phyloP scores from a whole-genome alignment of 23 tunicate genomes.

The Botrylloides violaceus region DNA sequence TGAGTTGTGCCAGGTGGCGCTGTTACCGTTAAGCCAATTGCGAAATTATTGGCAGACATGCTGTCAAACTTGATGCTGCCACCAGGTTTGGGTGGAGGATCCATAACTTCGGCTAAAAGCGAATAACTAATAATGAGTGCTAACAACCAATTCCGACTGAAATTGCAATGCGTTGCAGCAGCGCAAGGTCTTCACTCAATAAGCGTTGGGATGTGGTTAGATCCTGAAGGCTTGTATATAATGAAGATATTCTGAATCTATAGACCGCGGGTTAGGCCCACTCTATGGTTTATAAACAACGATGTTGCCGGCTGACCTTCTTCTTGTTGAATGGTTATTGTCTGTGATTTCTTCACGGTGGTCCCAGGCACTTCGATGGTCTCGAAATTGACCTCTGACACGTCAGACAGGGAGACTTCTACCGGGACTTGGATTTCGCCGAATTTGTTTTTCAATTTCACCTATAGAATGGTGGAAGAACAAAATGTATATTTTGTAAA shows the following conservation, averaged over 20 bases:
- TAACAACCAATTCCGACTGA: no score
- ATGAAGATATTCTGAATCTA: no score
- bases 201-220: no score
- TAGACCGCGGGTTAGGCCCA: no score
- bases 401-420: slow-evolving; percentile 69
- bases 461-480: slow-evolving; percentile 31
- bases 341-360: slow-evolving; percentile 51
- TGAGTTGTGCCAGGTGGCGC: slow-evolving; percentile 21
- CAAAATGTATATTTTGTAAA: no score
- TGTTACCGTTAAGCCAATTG: slow-evolving; percentile 48
- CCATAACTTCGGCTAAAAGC: slow-evolving; percentile 13
- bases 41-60: slow-evolving; percentile 85
- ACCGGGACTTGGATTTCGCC: slow-evolving; percentile 70
- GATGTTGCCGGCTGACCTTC: slow-evolving; percentile 6
- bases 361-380: slow-evolving; percentile 58
- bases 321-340: slow-evolving; percentile 43
- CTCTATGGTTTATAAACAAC: no score
- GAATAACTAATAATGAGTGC: no score
- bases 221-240: no score
- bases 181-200: no score
- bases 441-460: slow-evolving; percentile 50
- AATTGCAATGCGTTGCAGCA: no score
- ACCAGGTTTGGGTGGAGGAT: slow-evolving; percentile 77
- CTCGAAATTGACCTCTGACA: slow-evolving; percentile 49
- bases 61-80: slow-evolving; percentile 91